Conservation (phyloP, 2,797 vertebrate species). For the Paguma larvata region DNA sequence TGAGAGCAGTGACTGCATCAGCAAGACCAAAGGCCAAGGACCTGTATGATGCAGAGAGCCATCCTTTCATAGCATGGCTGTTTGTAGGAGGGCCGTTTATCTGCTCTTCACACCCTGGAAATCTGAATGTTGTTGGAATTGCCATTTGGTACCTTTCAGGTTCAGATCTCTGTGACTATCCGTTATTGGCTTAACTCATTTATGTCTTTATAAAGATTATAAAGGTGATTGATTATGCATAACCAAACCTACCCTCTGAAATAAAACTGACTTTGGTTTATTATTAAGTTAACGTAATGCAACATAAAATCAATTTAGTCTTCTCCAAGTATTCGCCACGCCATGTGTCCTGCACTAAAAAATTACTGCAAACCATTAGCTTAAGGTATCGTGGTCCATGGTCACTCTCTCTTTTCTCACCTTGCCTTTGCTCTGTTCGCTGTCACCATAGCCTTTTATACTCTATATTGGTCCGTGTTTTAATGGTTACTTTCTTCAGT, state of each 20-base stretch:
- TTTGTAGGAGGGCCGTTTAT: not conserved
- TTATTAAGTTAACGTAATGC: not conserved
- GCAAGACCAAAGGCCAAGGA: not conserved
- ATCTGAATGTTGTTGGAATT: not conserved
- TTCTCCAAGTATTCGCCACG: not conserved
- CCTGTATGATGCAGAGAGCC: not conserved
- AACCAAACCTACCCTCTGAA: not conserved
- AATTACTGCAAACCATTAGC: not conserved
- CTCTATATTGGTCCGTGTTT: not conserved
- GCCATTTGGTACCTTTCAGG: not conserved
- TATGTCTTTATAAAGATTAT: not conserved
- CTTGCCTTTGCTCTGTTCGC: not conserved
- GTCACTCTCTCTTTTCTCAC: not conserved
- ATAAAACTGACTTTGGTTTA: not conserved
- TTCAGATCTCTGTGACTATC: not conserved
- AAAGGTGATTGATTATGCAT: conserved; percentile 3
- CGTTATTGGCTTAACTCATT: not conserved
- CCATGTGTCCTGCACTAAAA: not conserved
- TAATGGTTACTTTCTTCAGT: not conserved
- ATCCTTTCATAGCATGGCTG: not conserved
- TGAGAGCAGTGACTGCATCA: not conserved
- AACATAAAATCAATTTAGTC: not conserved
- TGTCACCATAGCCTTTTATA: not conserved
- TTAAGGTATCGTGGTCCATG: not conserved
- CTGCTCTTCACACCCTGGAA: not conserved